Evolutionary conservation across 2,113 vertebrate genomes (phyloP).

Genomic region (Synchiropus splendidus): DNA sequence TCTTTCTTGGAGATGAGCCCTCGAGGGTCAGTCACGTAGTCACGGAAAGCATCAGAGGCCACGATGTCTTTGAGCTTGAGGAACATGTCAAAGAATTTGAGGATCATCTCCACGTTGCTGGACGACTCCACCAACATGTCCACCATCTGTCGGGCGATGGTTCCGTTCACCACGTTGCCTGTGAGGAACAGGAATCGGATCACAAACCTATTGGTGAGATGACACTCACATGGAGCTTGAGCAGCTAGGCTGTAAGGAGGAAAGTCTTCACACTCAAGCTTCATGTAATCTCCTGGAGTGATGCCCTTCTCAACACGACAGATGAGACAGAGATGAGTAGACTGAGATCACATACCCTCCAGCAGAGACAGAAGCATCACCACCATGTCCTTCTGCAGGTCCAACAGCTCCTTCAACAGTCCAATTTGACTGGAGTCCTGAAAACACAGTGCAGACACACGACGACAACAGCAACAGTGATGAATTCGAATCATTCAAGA

Average conservation of each 20-base stretch:
- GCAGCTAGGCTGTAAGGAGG: neutral
- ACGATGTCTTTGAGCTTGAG: slow-evolving; percentile 95
- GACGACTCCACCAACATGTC: slow-evolving; percentile 98
- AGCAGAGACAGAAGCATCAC: slow-evolving; percentile 91
- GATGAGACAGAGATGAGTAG: too few relatives aligned
- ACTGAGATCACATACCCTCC: slow-evolving; percentile 63
- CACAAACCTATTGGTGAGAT: too few relatives aligned
- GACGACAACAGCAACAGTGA: slow-evolving; percentile 8
- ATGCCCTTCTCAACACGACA: too few relatives aligned
- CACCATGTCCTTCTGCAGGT: slow-evolving; percentile 96
- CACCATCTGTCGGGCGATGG: slow-evolving; percentile 93
- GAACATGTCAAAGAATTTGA: slow-evolving; percentile 99
- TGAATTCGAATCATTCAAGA: neutral
- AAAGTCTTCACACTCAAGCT: neutral
- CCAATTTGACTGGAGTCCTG: slow-evolving; percentile 93
- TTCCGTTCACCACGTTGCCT: slow-evolving; percentile 94
- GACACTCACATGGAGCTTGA: too few relatives aligned
- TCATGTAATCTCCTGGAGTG: too few relatives aligned
- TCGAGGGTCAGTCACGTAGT: slow-evolving; percentile 84
- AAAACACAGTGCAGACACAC: slow-evolving; percentile 12
- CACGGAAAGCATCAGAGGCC: slow-evolving; percentile 86
- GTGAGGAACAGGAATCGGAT: neutral
- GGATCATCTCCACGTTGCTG: slow-evolving; percentile 96
- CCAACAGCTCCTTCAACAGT: slow-evolving; percentile 87
- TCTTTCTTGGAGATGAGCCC: slow-evolving; percentile 97